Evolutionary conservation across 2,113 vertebrate genomes (phyloP), one percentile per base, ranked within the genome.

Genomic region (Mastomys natalensis): DNA sequence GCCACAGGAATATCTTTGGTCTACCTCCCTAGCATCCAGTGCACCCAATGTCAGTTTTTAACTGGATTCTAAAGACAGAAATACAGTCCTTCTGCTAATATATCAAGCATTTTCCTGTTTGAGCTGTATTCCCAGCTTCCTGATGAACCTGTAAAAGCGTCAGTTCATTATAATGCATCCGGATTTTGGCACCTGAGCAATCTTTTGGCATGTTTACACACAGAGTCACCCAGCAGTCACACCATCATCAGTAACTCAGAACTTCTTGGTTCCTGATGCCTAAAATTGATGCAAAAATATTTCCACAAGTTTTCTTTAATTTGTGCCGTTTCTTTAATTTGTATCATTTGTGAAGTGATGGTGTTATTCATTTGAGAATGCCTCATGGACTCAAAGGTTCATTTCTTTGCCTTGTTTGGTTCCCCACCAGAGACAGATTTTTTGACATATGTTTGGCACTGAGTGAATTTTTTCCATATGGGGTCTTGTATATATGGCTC

Each of bases 381-480:
- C 24, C 68, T 68, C 29, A 4, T 77, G 5, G 16, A 77, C 17
- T 53, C 74, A 31, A 93, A 72, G 64, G 24, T 48, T 95, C 31
- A 45, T 88, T 92, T 88, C 19, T 90, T 77, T 74, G 12, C 64
- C 87, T 40, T 82, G 13, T 85, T 93, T 84, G 31, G 48, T 88
- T 5, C 7, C 15, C 37, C 40, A 45, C 53, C 15, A 82, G 22
- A n/a, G 48, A 72, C 48, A 74, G 45, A 73, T 82, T 95, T 95
- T 37, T 81, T 89, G 81, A 73, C 77, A 90, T 81, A 76, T 12
- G 37, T 12, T 89, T 97, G 78, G 73, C 40, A 91, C 45, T 22
- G n/a, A 40, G 43, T 66, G 11, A 78, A 12, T 58, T 77, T 77
- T 81, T 95, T 90, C 95, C 91, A 60, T 76, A 66, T 77, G 53